These are phyloP conservation scores for Phyto melanocephala DNA, from an alignment of 2,888 invertebrate genomes.

Conservation along the genomic window DNA sequence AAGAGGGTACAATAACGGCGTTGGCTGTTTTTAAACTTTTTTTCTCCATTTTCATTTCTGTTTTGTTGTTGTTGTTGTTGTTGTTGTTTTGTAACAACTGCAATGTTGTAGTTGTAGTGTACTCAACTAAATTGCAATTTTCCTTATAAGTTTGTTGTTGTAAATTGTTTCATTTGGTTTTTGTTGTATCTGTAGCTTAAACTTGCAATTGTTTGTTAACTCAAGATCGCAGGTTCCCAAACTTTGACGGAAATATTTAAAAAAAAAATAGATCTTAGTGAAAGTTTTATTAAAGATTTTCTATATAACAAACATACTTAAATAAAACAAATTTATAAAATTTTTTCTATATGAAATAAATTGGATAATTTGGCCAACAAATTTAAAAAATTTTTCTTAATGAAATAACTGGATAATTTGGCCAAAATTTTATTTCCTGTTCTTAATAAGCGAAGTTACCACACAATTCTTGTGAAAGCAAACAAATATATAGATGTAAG, in stretches of 20 bases:
- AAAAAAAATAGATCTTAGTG: too few relatives aligned
- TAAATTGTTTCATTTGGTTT: conserved; percentile 20
- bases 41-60: neutral
- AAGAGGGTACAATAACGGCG: neutral
- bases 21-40: conserved; percentile 24
- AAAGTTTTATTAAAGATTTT: too few relatives aligned
- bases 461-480: too few relatives aligned
- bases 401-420: too few relatives aligned
- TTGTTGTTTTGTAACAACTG: conserved; percentile 1
- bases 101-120: conserved; percentile 15
- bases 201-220: conserved; percentile 64
- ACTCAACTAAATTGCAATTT: conserved; percentile 65
- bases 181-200: conserved; percentile 40
- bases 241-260: conserved; percentile 48
- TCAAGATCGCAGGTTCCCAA: conserved; percentile 14
- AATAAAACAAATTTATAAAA: too few relatives aligned
- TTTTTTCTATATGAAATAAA: too few relatives aligned
- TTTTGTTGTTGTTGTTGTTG: neutral
- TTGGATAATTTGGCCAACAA: too few relatives aligned
- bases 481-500: too few relatives aligned
- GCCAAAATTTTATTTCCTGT: too few relatives aligned
- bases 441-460: too few relatives aligned
- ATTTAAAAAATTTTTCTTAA: too few relatives aligned
- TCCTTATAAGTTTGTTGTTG: conserved; percentile 40
- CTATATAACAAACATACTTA: too few relatives aligned